Conservation (phyloP, 2,797 vertebrate genomes). For the Oceanodroma leucorhoa region DNA sequence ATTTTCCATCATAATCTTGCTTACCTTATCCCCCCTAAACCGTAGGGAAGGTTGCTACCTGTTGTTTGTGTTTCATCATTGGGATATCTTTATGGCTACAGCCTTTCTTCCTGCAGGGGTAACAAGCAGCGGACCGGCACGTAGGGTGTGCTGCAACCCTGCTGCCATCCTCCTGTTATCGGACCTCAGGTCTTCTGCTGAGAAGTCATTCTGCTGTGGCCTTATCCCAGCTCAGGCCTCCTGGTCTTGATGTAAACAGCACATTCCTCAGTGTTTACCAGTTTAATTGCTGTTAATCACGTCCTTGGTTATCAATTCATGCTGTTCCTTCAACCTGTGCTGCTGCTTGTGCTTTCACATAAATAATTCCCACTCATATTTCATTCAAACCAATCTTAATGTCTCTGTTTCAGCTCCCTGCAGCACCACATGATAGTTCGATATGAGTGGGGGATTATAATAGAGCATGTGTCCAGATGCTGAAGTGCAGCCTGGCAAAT, state of each 20-base stretch:
- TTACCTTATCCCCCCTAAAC: neutral
- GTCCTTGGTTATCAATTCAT: neutral
- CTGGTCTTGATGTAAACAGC: neutral
- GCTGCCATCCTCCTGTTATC: neutral
- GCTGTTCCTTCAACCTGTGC: neutral
- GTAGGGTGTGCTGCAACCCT: fast-evolving
- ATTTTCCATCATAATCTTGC: neutral
- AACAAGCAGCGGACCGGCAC: neutral
- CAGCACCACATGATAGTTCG: fast-evolving
- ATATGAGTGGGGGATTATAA: fast-evolving
- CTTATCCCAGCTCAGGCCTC: neutral
- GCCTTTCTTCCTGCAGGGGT: neutral
- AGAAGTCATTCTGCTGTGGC: neutral
- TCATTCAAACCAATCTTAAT: neutral
- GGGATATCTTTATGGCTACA: neutral
- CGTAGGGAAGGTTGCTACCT: neutral
- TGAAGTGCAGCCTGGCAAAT: neutral
- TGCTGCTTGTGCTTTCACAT: neutral
- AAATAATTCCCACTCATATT: neutral
- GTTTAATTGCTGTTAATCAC: neutral
- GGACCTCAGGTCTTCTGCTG: neutral
- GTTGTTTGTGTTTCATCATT: neutral
- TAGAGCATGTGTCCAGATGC: fast-evolving
- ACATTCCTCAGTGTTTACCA: conserved; percentile 13
- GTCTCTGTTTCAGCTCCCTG: neutral